Evolutionary conservation across 2,888 invertebrate species (phyloP).

Genomic region (Ectemnius continuus): DNA sequence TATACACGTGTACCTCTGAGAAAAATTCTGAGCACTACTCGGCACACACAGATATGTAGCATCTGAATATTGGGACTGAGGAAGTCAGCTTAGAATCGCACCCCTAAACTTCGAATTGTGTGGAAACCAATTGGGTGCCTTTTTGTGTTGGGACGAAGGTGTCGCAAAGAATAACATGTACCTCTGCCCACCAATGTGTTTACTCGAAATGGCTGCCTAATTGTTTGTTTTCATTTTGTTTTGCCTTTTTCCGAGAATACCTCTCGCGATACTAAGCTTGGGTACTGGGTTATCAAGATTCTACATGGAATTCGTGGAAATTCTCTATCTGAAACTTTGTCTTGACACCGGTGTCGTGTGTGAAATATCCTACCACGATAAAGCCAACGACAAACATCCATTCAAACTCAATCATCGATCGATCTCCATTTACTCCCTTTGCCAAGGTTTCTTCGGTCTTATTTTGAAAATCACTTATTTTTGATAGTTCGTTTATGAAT

Average conservation of each 20-base stretch:
- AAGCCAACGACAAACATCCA: conserved; percentile 73
- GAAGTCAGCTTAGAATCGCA: conserved; percentile 46
- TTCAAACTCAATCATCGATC: conserved; percentile 55
- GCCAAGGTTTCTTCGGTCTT: conserved; percentile 3
- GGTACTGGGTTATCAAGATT: conserved; percentile 38
- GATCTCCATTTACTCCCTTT: conserved; percentile 22
- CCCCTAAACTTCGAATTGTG: conserved; percentile 2
- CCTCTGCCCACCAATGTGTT: no score
- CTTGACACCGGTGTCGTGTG: conserved; percentile 53
- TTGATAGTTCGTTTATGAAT: neutral
- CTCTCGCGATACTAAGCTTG: conserved; percentile 34
- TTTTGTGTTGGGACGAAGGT: neutral
- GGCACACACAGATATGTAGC: conserved; percentile 52
- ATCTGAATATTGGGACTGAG: conserved; percentile 38
- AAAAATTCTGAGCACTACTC: conserved; percentile 51
- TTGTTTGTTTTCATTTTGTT: no score
- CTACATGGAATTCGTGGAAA: conserved; percentile 43
- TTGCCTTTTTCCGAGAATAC: neutral
- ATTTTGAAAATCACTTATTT: neutral
- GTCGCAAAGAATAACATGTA: no score
- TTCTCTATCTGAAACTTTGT: conserved; percentile 60
- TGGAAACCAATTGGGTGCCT: neutral
- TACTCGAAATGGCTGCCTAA: no score
- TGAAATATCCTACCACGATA: conserved; percentile 67
- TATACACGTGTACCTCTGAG: conserved; percentile 38